Evolutionary conservation across 2,888 invertebrate genomes (phyloP).

Genomic region (Cyclophora albipunctata): DNA sequence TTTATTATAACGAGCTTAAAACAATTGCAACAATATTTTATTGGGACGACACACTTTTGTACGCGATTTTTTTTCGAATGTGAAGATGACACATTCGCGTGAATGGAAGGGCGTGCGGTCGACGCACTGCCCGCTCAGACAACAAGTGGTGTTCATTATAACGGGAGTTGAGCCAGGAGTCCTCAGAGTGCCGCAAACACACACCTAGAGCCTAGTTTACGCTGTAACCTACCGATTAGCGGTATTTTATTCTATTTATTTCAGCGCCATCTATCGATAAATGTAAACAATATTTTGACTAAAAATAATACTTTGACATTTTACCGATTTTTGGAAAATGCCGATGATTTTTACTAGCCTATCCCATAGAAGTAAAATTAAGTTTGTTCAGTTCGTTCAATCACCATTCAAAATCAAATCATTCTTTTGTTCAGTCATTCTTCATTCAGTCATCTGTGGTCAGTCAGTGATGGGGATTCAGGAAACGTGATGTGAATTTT

Average conservation of each 20-base stretch:
- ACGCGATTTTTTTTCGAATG: constrained; percentile 57
- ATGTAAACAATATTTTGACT: too few species aligned
- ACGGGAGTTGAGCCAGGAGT: constrained; percentile 70
- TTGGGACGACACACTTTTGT: constrained; percentile 47
- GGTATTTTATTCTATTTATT: constrained; percentile 23
- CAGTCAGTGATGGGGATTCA: too few species aligned
- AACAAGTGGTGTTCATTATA: constrained; percentile 67
- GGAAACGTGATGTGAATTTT: too few species aligned
- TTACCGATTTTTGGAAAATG: constrained; percentile 25
- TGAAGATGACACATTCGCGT: constrained; percentile 69
- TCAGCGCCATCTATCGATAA: constrained; percentile 48
- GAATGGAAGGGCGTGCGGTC: constrained; percentile 67
- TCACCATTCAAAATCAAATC: too few species aligned
- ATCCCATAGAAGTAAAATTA: too few species aligned
- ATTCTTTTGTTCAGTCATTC: too few species aligned
- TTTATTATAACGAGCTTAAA: constrained; percentile 30
- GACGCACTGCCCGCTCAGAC: constrained; percentile 72
- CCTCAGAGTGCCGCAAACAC: constrained; percentile 44
- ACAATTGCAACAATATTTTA: constrained; percentile 27
- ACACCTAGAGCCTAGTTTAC: constrained; percentile 37
- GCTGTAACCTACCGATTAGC: constrained; percentile 11
- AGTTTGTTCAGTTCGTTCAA: too few species aligned
- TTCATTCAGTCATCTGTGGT: too few species aligned
- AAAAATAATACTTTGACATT: constrained; percentile 6
- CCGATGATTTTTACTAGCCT: too few species aligned